Evolutionary conservation across 2,888 invertebrate species (phyloP).

Genomic region (Drosophila diplacantha): DNA sequence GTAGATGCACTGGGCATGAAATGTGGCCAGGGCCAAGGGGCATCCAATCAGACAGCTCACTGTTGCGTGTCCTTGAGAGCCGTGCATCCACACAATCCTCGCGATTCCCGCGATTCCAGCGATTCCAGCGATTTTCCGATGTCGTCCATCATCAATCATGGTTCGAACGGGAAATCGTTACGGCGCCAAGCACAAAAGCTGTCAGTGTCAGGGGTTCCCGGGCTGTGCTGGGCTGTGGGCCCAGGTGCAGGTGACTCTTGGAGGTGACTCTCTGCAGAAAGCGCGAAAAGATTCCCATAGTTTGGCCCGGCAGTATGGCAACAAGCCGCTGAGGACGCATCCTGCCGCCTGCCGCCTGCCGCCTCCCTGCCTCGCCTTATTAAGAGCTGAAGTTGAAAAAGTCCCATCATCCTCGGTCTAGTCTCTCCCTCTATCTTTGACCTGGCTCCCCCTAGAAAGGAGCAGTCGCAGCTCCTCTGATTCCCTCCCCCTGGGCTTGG

Average conservation of each 20-base stretch:
- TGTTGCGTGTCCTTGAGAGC: slow-evolving; percentile 17
- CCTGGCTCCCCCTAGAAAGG: not conserved
- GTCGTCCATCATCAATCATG: slow-evolving; percentile 33
- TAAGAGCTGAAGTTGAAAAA: slow-evolving; percentile 10
- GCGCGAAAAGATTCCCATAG: slow-evolving; percentile 6
- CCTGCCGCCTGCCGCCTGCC: not conserved
- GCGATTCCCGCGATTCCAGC: not conserved
- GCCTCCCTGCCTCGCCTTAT: not conserved
- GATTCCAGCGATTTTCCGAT: not conserved
- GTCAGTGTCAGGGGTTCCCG: not conserved
- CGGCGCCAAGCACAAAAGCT: slow-evolving; percentile 9
- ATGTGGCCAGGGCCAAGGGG: not conserved
- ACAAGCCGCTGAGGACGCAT: too few species aligned
- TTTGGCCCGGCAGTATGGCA: slow-evolving; percentile 2
- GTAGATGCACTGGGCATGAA: slow-evolving; percentile 8
- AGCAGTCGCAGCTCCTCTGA: not conserved
- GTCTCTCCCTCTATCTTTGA: slow-evolving; percentile 6
- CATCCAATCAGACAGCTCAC: slow-evolving; percentile 16
- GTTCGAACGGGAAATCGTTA: slow-evolving; percentile 31
- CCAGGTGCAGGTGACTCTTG: not conserved
- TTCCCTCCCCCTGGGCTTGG: not conserved
- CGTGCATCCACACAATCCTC: slow-evolving; percentile 3
- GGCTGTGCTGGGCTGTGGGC: not conserved
- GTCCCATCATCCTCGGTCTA: slow-evolving; percentile 2
- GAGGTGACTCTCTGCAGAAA: not conserved